These are phyloP conservation scores for Hippocampus abdominalis DNA, from an alignment of 2,113 vertebrate genomes.

Conservation along the genomic window DNA sequence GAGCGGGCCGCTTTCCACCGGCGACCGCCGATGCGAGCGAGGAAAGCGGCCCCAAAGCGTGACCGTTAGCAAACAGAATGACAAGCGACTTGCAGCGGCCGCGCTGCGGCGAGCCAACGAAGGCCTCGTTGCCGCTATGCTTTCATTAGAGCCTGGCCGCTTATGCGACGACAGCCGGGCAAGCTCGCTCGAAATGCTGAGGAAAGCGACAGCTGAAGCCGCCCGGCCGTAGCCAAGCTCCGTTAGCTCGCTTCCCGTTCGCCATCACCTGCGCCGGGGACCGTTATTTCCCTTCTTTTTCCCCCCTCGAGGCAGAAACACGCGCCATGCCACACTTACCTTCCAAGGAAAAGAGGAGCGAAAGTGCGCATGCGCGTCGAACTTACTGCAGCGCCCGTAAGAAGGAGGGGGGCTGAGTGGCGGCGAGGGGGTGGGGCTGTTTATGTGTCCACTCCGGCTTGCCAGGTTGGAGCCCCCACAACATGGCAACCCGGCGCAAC, in stretches of 20 bases:
- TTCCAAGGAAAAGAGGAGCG: conserved; percentile 79
- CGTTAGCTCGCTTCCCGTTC: not conserved
- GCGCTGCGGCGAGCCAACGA: conserved; percentile 19
- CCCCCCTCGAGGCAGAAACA: conserved; percentile 62
- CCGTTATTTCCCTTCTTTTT: conserved; percentile 28
- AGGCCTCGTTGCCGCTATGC: conserved; percentile 51
- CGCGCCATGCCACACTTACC: conserved; percentile 79
- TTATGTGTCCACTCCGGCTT: conserved; percentile 56
- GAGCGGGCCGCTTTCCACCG: not conserved
- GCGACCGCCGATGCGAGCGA: not conserved
- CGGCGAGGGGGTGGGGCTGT: conserved; percentile 42
- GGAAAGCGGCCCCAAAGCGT: too few species aligned
- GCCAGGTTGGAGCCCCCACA: conserved; percentile 45
- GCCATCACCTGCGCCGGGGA: not conserved
- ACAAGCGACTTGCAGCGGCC: conserved; percentile 34
- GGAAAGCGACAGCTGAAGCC: not conserved
- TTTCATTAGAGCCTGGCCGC: conserved; percentile 43
- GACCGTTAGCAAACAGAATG: conserved; percentile 5
- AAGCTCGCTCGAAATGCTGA: not conserved
- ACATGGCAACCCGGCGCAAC: not conserved
- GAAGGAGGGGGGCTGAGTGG: conserved; percentile 9
- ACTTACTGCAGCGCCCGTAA: conserved; percentile 78
- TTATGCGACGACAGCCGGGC: conserved; percentile 24
- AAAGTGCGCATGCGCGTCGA: conserved; percentile 75
- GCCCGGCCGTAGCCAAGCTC: not conserved